Evolutionary conservation across 2,888 invertebrate species (phyloP), one percentile per base, ranked within the genome.

Genomic region (Sminthurinus aureus): DNA sequence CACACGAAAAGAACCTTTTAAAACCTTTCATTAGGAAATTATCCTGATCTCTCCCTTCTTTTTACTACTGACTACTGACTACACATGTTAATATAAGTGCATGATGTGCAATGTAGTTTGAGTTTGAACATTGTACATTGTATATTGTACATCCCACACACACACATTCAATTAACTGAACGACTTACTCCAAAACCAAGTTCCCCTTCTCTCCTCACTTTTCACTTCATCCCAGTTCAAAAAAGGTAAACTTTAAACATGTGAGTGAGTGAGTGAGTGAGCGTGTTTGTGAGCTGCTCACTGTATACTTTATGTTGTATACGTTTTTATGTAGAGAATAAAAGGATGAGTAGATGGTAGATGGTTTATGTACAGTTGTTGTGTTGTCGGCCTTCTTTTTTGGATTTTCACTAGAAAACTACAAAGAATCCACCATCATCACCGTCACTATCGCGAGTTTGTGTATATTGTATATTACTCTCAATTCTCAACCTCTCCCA

Each of bases 1-100:
- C 38, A 38, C 38, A 38, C 6, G 8, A n/a, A n/a, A 64, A 64
- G 64, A 8, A 82, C 52, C 75, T 82, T 82, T 75, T 76, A 76
- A 84, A 84, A 86, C 83, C 86, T 87, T 86, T 87, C 86, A 87
- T 87, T 87, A 87, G 84, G 85, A 87, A 38, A 87, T 87, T 87
- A 87, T 84, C 85, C 85, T 69, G 66, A 74, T 81, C 64, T 51
- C 67, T 67, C 71, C 73, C 51, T 71, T 74, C 73, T 52, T 76
- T 84, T 82, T 74, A 74, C 69, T n/a, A 52, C n/a, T n/a, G n/a
- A n/a, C n/a, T n/a, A n/a, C n/a, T n/a, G 38, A 38, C 38, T n/a
- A 38, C 38, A 38, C 38, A 38, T 38, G 38, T n/a, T n/a, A n/a
- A n/a, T n/a, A n/a, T 38, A 38, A 38, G 38, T 38, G 38, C 6